Evolutionary conservation across 1,140 invertebrate species (phyloP), one percentile per base, ranked within the genome.

Genomic region (Coenobita brevimanus): DNA sequence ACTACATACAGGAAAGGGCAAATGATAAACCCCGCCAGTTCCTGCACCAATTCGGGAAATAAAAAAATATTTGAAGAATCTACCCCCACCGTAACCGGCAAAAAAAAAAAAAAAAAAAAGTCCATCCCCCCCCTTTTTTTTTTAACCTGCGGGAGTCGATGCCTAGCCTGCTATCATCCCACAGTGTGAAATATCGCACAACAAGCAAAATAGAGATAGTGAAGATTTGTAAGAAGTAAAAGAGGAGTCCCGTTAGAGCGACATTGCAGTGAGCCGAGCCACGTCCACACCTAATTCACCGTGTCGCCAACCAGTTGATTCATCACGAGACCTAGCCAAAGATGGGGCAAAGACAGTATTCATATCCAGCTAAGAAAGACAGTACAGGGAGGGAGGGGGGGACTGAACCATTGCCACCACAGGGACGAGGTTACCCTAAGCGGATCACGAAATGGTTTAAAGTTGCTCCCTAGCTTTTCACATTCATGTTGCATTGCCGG

Each of bases 41-140:
- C 67, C 84, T 87, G 84, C 84, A 87, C 84, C 84, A 87, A 71
- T 87, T 87, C 84, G 76, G 84, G 76, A 87, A 87, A 87, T 87
- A 87, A 87, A 87, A 87, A 87, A 87, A 87, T 87, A 87, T 87
- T 79, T 87, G 84, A 87, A 87, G 84, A 87, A 87, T 87, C 73
- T 80, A 79, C 84, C 78, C 76, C 78, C 64, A 41, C 64, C 84
- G 84, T 87, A 87, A 87, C 84, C 76, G 84, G 75, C 76, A 30
- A 80, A 83, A 83, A 83, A 81, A 62, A 33, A 13, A 10, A n/a
- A n/a, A n/a, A n/a, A n/a, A n/a, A n/a, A n/a, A 15, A 73, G 50
- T 73, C 50, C 57, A 27, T n/a, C 30, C 79, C 41, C 54, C 60
- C 50, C 41, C 69, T 87, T 62, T 75, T 71, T 76, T 21, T 64